phyloP scores from a whole-genome alignment of 2,113 vertebrate genomes.

The Shinisaurus crocodilurus region DNA sequence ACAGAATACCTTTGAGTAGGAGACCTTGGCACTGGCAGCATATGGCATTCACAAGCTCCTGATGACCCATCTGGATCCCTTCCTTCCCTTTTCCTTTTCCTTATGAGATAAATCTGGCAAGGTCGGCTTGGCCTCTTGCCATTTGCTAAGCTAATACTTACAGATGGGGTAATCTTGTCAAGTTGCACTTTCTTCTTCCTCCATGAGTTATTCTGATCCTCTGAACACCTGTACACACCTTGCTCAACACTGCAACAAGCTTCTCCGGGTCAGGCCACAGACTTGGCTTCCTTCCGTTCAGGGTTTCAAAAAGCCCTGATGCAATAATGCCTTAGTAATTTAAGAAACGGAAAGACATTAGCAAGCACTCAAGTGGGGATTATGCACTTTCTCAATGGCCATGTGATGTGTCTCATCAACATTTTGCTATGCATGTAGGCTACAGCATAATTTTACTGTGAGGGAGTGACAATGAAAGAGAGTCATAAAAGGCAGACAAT shows the following conservation, averaged over 20 bases:
- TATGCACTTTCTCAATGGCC: not conserved
- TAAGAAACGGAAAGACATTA: not conserved
- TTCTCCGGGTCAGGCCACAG: slow-evolving; percentile 8
- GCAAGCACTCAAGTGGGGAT: rapidly evolving
- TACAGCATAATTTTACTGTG: not conserved
- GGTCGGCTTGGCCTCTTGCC: rapidly evolving
- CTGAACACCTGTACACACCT: slow-evolving; percentile 30
- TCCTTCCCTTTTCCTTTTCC: not conserved
- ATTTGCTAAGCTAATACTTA: not conserved
- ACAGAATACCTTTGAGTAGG: not conserved
- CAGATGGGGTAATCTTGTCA: not conserved
- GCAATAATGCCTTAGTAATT: not conserved
- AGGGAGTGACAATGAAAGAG: not conserved
- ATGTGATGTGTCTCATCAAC: rapidly evolving
- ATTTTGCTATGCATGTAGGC: not conserved
- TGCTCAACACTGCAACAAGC: slow-evolving; percentile 39
- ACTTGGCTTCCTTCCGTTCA: not conserved
- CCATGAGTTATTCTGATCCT: slow-evolving; percentile 10
- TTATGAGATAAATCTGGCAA: rapidly evolving
- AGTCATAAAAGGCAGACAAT: not conserved
- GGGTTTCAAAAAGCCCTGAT: not conserved
- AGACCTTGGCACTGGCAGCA: not conserved
- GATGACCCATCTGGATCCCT: rapidly evolving
- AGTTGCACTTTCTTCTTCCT: slow-evolving; percentile 36
- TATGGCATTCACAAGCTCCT: not conserved